Evolutionary conservation across 2,797 vertebrate genomes (phyloP).

Genomic region (Holocentrus rufus): DNA sequence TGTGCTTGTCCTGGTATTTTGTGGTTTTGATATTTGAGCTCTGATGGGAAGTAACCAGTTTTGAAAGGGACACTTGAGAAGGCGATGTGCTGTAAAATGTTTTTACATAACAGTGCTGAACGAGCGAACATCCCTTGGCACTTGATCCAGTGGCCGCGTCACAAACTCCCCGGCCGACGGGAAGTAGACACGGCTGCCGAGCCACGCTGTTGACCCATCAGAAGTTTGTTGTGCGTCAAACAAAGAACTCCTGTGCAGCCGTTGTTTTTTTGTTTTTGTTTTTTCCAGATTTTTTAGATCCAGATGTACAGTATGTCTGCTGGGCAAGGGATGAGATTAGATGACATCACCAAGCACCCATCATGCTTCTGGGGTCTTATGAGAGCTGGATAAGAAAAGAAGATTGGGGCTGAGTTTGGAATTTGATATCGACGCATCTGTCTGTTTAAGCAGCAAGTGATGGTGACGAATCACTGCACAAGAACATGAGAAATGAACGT

Average conservation of each 20-base stretch:
- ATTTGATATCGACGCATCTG: slow-evolving; percentile 41
- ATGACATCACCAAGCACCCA: slow-evolving; percentile 47
- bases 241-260: background rate
- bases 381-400: slow-evolving; percentile 29
- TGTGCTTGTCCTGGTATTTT: too few relatives aligned
- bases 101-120: slow-evolving; percentile 24
- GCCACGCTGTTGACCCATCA: background rate
- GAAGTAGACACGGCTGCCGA: slow-evolving; percentile 7
- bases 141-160: slow-evolving; percentile 27
- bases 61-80: too few relatives aligned
- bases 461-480: slow-evolving; percentile 35
- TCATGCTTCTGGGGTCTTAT: background rate
- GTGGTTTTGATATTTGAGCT: too few relatives aligned
- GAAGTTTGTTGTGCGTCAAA: slow-evolving; percentile 16
- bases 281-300: slow-evolving; percentile 40
- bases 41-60: too few relatives aligned
- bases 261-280: too few relatives aligned
- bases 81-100: too few relatives aligned
- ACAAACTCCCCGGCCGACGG: background rate
- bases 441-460: slow-evolving; percentile 9
- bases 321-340: slow-evolving; percentile 19
- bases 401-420: slow-evolving; percentile 17
- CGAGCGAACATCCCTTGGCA: background rate
- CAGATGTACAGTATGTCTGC: slow-evolving; percentile 29
- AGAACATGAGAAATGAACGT: slow-evolving; percentile 42